phyloP scores from a whole-genome alignment of 2,113 vertebrate genomes.

The Odobenus rosmarus region DNA sequence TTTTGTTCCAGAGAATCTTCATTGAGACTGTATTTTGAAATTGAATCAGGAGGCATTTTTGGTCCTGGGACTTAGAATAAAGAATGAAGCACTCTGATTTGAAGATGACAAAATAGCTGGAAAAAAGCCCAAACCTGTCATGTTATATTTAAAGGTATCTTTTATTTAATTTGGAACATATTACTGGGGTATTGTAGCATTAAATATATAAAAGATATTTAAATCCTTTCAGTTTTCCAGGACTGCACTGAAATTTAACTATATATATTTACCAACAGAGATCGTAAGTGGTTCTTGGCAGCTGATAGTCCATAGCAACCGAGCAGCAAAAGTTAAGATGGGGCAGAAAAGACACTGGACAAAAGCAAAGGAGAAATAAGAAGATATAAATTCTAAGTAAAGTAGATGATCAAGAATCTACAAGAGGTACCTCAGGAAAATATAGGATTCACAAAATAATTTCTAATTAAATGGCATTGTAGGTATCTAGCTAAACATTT shows the following conservation, averaged over 20 bases:
- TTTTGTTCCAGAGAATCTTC: conserved; percentile 57
- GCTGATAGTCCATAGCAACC: neutral
- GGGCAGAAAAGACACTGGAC: neutral
- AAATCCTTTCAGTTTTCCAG: neutral
- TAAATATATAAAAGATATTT: conserved; percentile 36
- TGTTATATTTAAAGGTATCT: conserved; percentile 53
- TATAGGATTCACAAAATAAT: neutral
- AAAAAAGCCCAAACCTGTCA: neutral
- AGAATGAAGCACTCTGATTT: conserved; percentile 44
- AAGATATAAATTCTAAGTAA: conserved; percentile 36
- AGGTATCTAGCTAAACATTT: neutral
- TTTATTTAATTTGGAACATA: conserved; percentile 43
- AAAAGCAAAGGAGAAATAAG: conserved; percentile 47
- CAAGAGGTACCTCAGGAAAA: neutral
- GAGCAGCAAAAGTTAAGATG: conserved; percentile 41
- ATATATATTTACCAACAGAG: conserved; percentile 26
- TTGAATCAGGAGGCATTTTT: conserved; percentile 16
- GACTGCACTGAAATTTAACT: neutral
- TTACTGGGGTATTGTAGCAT: neutral
- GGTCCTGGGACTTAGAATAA: conserved; percentile 29
- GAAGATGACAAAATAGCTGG: neutral
- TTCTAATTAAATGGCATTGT: conserved; percentile 20
- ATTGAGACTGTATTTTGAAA: conserved; percentile 44
- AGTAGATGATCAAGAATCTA: neutral
- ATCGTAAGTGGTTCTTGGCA: conserved; percentile 21